phyloP scores from a whole-genome alignment of 2,888 invertebrate genomes.

The Heliconius charithonia region DNA sequence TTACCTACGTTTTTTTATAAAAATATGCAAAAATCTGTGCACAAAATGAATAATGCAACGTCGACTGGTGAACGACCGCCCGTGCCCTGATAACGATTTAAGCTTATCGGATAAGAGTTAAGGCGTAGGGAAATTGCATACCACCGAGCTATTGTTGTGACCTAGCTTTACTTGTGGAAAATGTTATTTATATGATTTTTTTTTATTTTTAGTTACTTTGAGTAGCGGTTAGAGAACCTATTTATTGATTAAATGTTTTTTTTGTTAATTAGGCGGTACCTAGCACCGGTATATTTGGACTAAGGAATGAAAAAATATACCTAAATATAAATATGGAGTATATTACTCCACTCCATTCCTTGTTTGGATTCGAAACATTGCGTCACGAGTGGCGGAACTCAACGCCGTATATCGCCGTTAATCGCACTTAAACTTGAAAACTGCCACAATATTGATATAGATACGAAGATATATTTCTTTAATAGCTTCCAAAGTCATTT shows the following conservation, averaged over 20 bases:
- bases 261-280: neutral
- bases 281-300: neutral
- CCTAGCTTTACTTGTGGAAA: neutral
- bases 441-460: neutral
- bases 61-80: conserved; percentile 55
- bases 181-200: neutral
- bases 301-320: too few species aligned
- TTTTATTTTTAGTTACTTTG: neutral
- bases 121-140: conserved; percentile 39
- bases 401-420: neutral
- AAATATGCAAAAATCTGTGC: conserved; percentile 22
- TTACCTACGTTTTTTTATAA: neutral
- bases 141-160: neutral
- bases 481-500: neutral
- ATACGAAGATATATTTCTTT: neutral
- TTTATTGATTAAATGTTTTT: neutral
- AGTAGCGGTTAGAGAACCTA: too few species aligned
- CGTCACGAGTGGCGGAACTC: neutral
- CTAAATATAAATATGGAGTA: too few species aligned
- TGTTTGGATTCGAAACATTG: too few species aligned
- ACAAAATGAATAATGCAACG: conserved; percentile 28
- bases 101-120: conserved; percentile 59
- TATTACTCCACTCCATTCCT: too few species aligned
- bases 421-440: neutral
- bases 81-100: conserved; percentile 58